Conservation (phyloP, 2,888 invertebrate species). For the Nephrotoma flavescens region DNA sequence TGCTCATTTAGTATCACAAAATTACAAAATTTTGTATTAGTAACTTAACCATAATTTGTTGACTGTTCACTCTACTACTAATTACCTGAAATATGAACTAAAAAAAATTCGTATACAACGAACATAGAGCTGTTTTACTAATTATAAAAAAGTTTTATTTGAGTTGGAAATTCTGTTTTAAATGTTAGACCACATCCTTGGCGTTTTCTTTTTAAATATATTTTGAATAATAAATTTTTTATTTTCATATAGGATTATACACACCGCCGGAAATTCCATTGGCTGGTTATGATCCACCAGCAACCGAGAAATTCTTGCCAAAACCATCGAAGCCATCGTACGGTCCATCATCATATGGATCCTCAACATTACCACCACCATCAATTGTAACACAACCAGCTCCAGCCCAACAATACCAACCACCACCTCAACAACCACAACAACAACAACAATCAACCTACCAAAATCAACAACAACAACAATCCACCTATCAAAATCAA, state of each 20-base stretch:
- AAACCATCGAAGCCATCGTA: conserved; percentile 24
- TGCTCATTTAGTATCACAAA: too few species aligned
- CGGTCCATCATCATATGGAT: conserved; percentile 27
- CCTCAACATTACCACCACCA: conserved; percentile 33
- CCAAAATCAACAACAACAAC: conserved; percentile 9
- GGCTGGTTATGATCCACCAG: conserved; percentile 27
- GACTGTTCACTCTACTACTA: too few species aligned
- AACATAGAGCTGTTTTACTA: too few species aligned
- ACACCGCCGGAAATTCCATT: conserved; percentile 29
- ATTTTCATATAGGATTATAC: conserved; percentile 22
- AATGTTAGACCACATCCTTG: neutral
- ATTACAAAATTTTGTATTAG: too few species aligned
- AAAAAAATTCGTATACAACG: too few species aligned
- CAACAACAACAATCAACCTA: conserved; percentile 8
- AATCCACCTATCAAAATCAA: neutral
- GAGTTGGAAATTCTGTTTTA: neutral
- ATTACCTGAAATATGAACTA: too few species aligned
- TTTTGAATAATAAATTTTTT: neutral
- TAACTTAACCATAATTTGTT: too few species aligned
- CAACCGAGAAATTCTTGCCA: conserved; percentile 21
- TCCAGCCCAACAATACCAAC: conserved; percentile 33
- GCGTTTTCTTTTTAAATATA: neutral
- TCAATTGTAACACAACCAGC: conserved; percentile 22
- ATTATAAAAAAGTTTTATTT: neutral
- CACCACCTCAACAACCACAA: conserved; percentile 27